A percentile compares a stretch with the other conserved stretches of the same genome.
These are phyloP conservation scores for Brachyopa scutellaris DNA, from an alignment of 2,888 invertebrate genomes.

Conservation along the genomic window DNA sequence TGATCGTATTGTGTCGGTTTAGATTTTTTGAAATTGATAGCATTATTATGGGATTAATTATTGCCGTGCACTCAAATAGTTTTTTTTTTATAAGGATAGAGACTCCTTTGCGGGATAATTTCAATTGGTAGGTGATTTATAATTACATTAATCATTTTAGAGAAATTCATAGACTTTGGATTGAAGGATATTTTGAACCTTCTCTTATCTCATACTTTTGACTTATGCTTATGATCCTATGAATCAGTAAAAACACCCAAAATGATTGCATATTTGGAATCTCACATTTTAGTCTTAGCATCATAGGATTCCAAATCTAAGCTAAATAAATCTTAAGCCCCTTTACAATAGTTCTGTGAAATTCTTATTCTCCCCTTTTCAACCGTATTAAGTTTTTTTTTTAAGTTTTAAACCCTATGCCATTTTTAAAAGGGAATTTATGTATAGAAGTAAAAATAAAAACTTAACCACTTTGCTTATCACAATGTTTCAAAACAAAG, in stretches of 20 bases:
- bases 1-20: slow-evolving; percentile 56
- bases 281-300: no score
- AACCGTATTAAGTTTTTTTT: no score
- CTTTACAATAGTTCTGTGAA: no score
- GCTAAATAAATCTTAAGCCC: slow-evolving; percentile 15
- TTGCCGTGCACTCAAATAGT: slow-evolving; percentile 29
- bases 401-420: no score
- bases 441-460: slow-evolving; percentile 2
- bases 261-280: no score
- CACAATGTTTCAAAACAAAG: slow-evolving; percentile 48
- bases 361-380: no score
- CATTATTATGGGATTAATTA: slow-evolving; percentile 60
- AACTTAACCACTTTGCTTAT: slow-evolving; percentile 58
- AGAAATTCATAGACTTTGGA: no score
- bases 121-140: not conserved
- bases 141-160: not conserved
- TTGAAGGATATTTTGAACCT: no score
- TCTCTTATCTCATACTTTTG: no score
- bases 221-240: no score
- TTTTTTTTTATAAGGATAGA: not conserved
- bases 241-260: no score
- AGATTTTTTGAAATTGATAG: slow-evolving; percentile 67
- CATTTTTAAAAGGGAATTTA: slow-evolving; percentile 40
- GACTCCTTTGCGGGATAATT: not conserved
- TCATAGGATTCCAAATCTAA: not conserved